These are phyloP conservation scores for Clamator glandarius DNA, from an alignment of 2,797 vertebrate genomes.

Conservation along the genomic window DNA sequence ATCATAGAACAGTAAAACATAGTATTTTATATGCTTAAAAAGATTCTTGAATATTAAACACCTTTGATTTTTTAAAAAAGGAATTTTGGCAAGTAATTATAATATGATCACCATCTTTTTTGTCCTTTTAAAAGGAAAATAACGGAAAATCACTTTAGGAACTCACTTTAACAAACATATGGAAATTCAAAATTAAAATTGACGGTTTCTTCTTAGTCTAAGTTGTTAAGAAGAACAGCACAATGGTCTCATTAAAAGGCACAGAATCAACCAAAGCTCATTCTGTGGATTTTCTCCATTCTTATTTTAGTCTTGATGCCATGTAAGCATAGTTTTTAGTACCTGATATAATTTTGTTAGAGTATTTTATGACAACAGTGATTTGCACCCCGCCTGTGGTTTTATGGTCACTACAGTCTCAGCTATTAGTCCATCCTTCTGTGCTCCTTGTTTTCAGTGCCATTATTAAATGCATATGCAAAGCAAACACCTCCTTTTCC, in stretches of 20 bases:
- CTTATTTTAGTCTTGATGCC: neutral
- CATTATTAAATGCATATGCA: neutral
- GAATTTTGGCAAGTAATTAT: conserved; percentile 25
- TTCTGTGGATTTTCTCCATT: neutral
- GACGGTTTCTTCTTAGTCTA: neutral
- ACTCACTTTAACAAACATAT: conserved; percentile 22
- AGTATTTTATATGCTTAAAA: conserved; percentile 11
- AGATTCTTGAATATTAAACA: conserved; percentile 37
- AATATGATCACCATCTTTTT: conserved; percentile 3
- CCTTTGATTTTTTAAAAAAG: conserved; percentile 44
- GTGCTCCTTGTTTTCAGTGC: neutral
- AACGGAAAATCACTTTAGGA: neutral
- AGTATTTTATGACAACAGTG: neutral
- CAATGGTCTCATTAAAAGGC: conserved; percentile 1
- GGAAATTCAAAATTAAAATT: conserved; percentile 21
- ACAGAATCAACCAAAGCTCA: neutral
- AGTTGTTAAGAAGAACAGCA: neutral
- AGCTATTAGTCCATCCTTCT: neutral
- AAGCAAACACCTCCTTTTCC: neutral
- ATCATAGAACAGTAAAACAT: conserved; percentile 9
- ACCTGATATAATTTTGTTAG: neutral
- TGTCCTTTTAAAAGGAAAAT: neutral
- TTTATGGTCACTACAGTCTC: neutral
- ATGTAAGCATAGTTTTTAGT: neutral
- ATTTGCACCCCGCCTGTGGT: neutral